Evolutionary conservation across 2,888 invertebrate genomes (phyloP), one percentile per base, ranked within the genome.

Genomic region (Tachina lurida): DNA sequence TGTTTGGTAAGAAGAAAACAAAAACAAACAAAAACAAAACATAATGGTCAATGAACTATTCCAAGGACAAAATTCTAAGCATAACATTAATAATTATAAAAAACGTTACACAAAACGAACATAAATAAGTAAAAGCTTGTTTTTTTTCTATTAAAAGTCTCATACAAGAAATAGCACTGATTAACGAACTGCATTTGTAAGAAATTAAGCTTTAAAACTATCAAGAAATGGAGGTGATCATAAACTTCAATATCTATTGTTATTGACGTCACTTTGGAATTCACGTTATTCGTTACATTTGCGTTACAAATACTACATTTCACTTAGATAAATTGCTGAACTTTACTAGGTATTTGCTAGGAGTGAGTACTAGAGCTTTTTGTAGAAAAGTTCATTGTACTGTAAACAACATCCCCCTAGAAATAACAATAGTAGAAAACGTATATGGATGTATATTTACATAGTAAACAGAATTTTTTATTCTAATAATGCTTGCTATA

Each of bases 21-120:
- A 60, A 80, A 17, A 0, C 4, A 31, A 22, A 7, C 7, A 31
- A 58, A 67, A 43, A 15, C 19, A 49, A 77, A 47, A 49, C 43
- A 56, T 10, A 45, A 12, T 54, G 62, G 84, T 79, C 79, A 79
- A 70, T 79, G 84, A 62, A 84, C 84, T 65, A 58, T 31, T 10
- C 31, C 84, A 84, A 63, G 84, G 84, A 70, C 84, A 79, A 84
- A 54, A n/a, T 62, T 74, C 68, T 84, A 84, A 63, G 12, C 45
- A 54, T 13, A 31, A 41, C 31, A 31, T 10, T 39, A 67, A 54
- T 3, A 45, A 17, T 47, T 41, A 49, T 19, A 65, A 60, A n/a
- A 67, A 58, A 22, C 47, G 13, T 2, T 43, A 43, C 43, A 43
- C 31, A 39, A 31, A 63, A n/a, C 10, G 19, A 19, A 12, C 43